Conservation (phyloP, 2,888 invertebrate genomes). For the Athalia rosae region DNA sequence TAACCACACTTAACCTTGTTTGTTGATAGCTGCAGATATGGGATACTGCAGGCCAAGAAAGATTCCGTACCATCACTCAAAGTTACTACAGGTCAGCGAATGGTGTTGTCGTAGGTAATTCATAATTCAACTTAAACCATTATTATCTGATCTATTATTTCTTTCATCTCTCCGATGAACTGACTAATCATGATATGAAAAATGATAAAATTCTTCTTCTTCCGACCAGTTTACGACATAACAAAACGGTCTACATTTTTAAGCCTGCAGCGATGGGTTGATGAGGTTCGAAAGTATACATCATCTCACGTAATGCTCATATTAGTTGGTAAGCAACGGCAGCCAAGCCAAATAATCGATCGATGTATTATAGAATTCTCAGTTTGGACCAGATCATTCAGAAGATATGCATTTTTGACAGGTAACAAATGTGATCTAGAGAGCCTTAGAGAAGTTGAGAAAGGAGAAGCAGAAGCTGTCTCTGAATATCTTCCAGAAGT, state of each 20-base stretch:
- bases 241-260: slow-evolving; percentile 94
- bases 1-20: slow-evolving; percentile 39
- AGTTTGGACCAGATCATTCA: background rate
- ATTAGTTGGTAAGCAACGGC: slow-evolving; percentile 82
- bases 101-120: slow-evolving; percentile 91
- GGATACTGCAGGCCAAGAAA: slow-evolving; percentile 98
- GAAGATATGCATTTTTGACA: slow-evolving; percentile 60
- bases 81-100: slow-evolving; percentile 98
- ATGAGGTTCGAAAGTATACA: slow-evolving; percentile 95
- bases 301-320: slow-evolving; percentile 93
- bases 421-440: slow-evolving; percentile 92
- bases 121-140: background rate
- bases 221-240: slow-evolving; percentile 89
- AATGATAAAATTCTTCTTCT: background rate
- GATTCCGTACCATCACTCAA: slow-evolving; percentile 97
- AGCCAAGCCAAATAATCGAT: background rate
- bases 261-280: slow-evolving; percentile 95
- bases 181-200: background rate
- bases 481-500: slow-evolving; percentile 91
- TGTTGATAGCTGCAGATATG: slow-evolving; percentile 90
- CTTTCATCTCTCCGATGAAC: no score
- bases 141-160: no score
- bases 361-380: background rate
- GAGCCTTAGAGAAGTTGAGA: slow-evolving; percentile 87
- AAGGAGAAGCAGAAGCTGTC: slow-evolving; percentile 90